These are phyloP conservation scores for Ornithoptera alexandrae DNA, from an alignment of 2,888 invertebrate species.

Conservation along the genomic window DNA sequence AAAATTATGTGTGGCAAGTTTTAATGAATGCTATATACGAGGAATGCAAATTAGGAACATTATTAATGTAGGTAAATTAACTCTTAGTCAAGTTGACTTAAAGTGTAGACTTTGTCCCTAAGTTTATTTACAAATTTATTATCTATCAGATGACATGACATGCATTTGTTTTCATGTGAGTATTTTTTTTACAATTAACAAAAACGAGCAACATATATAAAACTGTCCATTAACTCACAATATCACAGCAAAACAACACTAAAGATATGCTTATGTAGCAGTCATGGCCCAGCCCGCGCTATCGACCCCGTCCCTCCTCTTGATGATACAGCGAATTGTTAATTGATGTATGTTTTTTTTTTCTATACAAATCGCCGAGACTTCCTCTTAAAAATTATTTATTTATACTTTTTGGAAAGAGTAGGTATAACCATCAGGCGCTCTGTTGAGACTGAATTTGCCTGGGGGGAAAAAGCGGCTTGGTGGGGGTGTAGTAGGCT, in stretches of 20 bases:
- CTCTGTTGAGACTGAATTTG: slow-evolving; percentile 90
- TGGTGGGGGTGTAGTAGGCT: slow-evolving; percentile 83
- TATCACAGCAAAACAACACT: slow-evolving; percentile 79
- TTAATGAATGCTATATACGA: slow-evolving; percentile 28
- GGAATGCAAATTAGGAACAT: slow-evolving; percentile 33
- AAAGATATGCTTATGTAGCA: slow-evolving; percentile 71
- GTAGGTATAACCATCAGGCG: slow-evolving; percentile 93
- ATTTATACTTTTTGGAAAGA: slow-evolving; percentile 86
- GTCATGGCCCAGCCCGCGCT: slow-evolving; percentile 49
- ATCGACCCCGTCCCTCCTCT: slow-evolving; percentile 42
- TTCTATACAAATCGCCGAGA: slow-evolving; percentile 65
- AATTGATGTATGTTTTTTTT: slow-evolving; percentile 71
- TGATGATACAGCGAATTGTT: slow-evolving; percentile 71
- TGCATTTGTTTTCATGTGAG: slow-evolving; percentile 47
- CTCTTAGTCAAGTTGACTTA: slow-evolving; percentile 29
- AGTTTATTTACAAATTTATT: slow-evolving; percentile 73
- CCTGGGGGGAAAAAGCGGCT: slow-evolving; percentile 91
- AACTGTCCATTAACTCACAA: slow-evolving; percentile 75
- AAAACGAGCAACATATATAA: slow-evolving; percentile 57
- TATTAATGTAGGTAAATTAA: slow-evolving; percentile 31
- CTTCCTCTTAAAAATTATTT: slow-evolving; percentile 50
- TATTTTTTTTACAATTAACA: slow-evolving; percentile 55
- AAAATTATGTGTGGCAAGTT: slow-evolving; percentile 3
- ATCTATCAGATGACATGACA: slow-evolving; percentile 52
- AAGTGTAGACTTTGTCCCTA: slow-evolving; percentile 45